Evolutionary conservation across 2,888 invertebrate species (phyloP).

Genomic region (Dicranocentrus wangi): DNA sequence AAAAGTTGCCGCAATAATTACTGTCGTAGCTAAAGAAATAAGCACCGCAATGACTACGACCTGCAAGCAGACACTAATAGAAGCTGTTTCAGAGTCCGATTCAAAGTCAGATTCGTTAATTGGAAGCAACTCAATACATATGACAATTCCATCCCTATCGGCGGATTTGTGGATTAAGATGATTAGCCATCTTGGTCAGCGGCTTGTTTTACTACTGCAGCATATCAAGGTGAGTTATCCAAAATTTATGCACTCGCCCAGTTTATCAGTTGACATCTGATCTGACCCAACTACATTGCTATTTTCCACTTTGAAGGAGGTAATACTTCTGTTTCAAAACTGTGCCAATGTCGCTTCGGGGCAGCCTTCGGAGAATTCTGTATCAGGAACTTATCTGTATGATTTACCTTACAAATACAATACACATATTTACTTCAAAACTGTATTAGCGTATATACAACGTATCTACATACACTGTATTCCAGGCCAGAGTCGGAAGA

Average conservation of each 20-base stretch:
- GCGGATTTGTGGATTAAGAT: constrained; percentile 72
- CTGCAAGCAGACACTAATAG: constrained; percentile 72
- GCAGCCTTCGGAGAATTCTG: constrained; percentile 37
- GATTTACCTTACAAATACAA: constrained; percentile 16
- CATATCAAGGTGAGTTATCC: constrained; percentile 65
- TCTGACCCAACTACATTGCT: no score
- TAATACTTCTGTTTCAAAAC: constrained; percentile 71
- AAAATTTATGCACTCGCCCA: neutral
- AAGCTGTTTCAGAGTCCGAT: constrained; percentile 72
- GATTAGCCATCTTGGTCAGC: constrained; percentile 70
- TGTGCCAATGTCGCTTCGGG: constrained; percentile 72
- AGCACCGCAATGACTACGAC: constrained; percentile 72
- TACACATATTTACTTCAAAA: no score
- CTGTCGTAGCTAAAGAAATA: constrained; percentile 72
- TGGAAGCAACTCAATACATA: constrained; percentile 70
- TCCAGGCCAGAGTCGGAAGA: constrained; percentile 71
- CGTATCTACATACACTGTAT: no score
- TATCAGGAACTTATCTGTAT: constrained; percentile 64
- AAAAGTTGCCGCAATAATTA: constrained; percentile 72
- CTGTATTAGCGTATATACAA: no score
- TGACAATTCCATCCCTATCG: constrained; percentile 70
- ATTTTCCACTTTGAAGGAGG: no score
- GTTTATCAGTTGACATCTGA: no score
- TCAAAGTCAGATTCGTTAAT: constrained; percentile 70
- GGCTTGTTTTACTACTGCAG: constrained; percentile 69